phyloP scores from a whole-genome alignment of 2,113 vertebrate species.

The Albula glossodonta region DNA sequence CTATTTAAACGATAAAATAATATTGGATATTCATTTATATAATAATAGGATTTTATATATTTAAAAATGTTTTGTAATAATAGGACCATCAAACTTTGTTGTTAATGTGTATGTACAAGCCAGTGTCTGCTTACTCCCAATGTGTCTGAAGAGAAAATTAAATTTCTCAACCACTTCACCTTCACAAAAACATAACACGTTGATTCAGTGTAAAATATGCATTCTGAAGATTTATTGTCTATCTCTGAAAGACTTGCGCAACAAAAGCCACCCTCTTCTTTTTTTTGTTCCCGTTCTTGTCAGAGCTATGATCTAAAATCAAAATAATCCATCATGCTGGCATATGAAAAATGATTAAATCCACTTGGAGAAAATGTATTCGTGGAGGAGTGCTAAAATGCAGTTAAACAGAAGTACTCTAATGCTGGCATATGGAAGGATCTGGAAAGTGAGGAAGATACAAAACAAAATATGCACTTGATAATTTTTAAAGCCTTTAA shows the following conservation, averaged over 20 bases:
- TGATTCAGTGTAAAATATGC: conserved; percentile 66
- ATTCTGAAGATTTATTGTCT: conserved; percentile 68
- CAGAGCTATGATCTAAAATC: conserved; percentile 62
- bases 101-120: conserved; percentile 41
- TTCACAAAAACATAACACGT: conserved; percentile 59
- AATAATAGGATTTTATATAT: background rate
- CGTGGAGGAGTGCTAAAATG: conserved; percentile 58
- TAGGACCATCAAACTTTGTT: conserved; percentile 35
- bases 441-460: conserved; percentile 43
- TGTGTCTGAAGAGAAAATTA: conserved; percentile 51
- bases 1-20: background rate
- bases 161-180: conserved; percentile 61
- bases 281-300: conserved; percentile 45
- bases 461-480: background rate
- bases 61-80: background rate
- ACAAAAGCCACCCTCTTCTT: conserved; percentile 16
- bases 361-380: conserved; percentile 61
- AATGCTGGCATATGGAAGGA: conserved; percentile 64
- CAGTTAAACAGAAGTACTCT: conserved; percentile 54
- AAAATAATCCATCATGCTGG: conserved; percentile 70
- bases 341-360: conserved; percentile 68
- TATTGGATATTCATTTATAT: background rate
- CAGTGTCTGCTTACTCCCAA: conserved; percentile 17
- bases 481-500: conserved; percentile 21
- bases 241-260: conserved; percentile 44